Conservation (phyloP, 2,797 vertebrate species). For the Vipera latastei region DNA sequence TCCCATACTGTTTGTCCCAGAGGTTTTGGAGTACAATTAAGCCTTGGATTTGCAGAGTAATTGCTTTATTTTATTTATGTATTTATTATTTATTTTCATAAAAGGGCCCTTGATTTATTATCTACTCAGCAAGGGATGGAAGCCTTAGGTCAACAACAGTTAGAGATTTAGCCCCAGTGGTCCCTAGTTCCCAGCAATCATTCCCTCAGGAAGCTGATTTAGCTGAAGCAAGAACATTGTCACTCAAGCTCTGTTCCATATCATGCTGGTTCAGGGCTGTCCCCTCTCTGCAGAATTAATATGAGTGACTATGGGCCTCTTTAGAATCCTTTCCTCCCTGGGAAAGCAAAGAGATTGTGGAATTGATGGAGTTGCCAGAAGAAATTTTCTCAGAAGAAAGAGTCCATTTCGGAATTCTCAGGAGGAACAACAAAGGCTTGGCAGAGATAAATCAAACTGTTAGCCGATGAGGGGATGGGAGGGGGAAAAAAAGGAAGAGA, state of each 20-base stretch:
- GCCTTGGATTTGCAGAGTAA: slow-evolving; percentile 83
- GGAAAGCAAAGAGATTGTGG: slow-evolving; percentile 34
- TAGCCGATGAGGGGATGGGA: background rate
- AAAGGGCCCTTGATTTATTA: slow-evolving; percentile 81
- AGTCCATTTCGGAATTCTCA: slow-evolving; percentile 37
- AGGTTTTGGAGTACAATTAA: slow-evolving; percentile 81
- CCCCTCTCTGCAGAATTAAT: slow-evolving; percentile 60
- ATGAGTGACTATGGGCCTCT: slow-evolving; percentile 38
- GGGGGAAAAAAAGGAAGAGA: background rate
- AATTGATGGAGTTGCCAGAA: slow-evolving; percentile 55
- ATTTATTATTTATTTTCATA: slow-evolving; percentile 68
- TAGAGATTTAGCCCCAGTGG: slow-evolving; percentile 82
- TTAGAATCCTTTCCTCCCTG: slow-evolving; percentile 52
- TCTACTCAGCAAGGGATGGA: slow-evolving; percentile 65
- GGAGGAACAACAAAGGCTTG: slow-evolving; percentile 30
- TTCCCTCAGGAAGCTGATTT: slow-evolving; percentile 43
- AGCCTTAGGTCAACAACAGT: slow-evolving; percentile 83
- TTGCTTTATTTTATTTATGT: slow-evolving; percentile 79
- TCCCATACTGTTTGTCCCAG: slow-evolving; percentile 68
- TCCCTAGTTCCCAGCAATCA: slow-evolving; percentile 65
- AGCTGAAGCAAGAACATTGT: slow-evolving; percentile 30
- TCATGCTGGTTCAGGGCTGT: slow-evolving; percentile 69
- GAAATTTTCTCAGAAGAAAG: slow-evolving; percentile 27
- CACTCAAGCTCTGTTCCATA: slow-evolving; percentile 73
- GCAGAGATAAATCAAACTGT: slow-evolving; percentile 16